Percentiles rank a stretch among this genome's conserved stretches.
Evolutionary conservation across 1,140 invertebrate genomes (phyloP).

Genomic region (Drosophila bipectinata): DNA sequence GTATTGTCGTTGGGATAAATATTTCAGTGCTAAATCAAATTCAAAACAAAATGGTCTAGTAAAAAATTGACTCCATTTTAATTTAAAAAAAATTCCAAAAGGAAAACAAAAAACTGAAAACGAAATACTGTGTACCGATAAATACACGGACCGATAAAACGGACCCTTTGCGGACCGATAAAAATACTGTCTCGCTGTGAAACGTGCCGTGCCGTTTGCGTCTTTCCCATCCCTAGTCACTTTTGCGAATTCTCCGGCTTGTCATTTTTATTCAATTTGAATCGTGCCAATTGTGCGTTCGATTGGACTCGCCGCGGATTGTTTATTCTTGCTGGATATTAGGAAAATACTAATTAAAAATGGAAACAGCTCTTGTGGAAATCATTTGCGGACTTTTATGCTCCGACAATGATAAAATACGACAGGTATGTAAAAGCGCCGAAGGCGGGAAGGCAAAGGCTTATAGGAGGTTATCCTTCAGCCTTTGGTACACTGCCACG

Average conservation of each 20-base stretch:
- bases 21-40: neutral
- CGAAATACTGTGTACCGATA: too few relatives aligned
- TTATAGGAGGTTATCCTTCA: slow-evolving; percentile 29
- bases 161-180: too few relatives aligned
- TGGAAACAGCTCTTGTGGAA: slow-evolving; percentile 57
- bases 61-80: neutral
- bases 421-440: slow-evolving; percentile 84
- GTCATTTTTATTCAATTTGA: neutral
- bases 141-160: neutral
- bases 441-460: neutral
- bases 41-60: neutral
- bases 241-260: slow-evolving; percentile 27
- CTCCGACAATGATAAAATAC: slow-evolving; percentile 83
- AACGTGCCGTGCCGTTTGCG: slow-evolving; percentile 12
- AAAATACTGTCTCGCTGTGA: neutral
- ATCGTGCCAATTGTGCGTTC: neutral
- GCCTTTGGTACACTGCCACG: slow-evolving; percentile 7
- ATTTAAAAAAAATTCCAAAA: neutral
- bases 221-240: slow-evolving; percentile 1
- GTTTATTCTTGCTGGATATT: neutral
- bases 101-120: neutral
- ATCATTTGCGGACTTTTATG: slow-evolving; percentile 72
- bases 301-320: neutral
- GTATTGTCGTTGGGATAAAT: neutral
- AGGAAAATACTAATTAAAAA: slow-evolving; percentile 7